phyloP scores from a whole-genome alignment of 2,888 invertebrate species.

The Blastobasis lacticolella region DNA sequence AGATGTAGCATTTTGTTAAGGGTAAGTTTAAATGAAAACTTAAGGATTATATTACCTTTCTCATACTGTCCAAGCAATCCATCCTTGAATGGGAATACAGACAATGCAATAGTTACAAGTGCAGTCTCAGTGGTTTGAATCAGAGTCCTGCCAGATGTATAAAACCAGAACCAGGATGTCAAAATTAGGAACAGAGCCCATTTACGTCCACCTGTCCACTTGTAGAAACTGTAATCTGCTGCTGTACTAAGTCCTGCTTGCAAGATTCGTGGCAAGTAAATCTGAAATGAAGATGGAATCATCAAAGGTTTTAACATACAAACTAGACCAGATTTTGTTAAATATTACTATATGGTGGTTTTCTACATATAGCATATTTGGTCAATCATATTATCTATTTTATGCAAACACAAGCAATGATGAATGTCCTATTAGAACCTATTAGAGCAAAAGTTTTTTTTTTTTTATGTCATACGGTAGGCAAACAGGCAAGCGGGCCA shows the following conservation, averaged over 20 bases:
- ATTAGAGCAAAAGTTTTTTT: no score
- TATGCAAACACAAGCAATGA: no score
- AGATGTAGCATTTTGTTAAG: no score
- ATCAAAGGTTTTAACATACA: constrained; percentile 4
- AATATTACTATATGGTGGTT: no score
- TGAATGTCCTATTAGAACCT: no score
- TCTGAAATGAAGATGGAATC: constrained; percentile 54
- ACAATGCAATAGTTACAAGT: constrained; percentile 86
- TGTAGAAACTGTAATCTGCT: constrained; percentile 82
- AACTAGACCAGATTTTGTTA: background rate
- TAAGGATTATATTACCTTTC: constrained; percentile 35
- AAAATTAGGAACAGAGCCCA: constrained; percentile 85
- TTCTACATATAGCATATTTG: no score
- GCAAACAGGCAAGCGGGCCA: no score
- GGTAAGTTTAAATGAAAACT: no score
- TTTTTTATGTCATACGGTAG: no score
- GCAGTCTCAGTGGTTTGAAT: constrained; percentile 91
- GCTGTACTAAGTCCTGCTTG: constrained; percentile 86
- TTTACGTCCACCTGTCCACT: constrained; percentile 82
- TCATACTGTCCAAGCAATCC: constrained; percentile 59
- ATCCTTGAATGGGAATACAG: constrained; percentile 80
- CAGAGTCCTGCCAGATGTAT: constrained; percentile 89
- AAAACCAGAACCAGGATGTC: constrained; percentile 94
- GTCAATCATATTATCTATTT: no score
- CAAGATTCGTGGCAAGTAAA: constrained; percentile 83